A percentile compares a stretch with the other conserved stretches of the same genome.
Conservation (phyloP, 2,797 vertebrate genomes). For the Spea hammondii region DNA sequence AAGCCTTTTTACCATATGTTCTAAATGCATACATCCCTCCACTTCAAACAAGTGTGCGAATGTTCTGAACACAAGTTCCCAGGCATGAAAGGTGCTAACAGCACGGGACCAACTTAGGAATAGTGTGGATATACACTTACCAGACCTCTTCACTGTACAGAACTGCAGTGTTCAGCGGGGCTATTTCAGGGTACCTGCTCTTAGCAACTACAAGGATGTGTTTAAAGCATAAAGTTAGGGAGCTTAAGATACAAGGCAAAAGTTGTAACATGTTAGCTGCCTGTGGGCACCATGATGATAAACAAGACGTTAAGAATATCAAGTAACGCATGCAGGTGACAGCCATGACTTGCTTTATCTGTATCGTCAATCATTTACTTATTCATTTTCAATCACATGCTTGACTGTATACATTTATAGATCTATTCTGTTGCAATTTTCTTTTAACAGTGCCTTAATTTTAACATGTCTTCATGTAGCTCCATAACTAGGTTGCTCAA, state of each 20-base stretch:
- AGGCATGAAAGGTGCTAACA: slow-evolving; percentile 50
- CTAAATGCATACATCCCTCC: slow-evolving; percentile 33
- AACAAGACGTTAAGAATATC: too few species aligned
- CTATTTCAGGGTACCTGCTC: slow-evolving; percentile 49
- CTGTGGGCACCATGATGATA: too few species aligned
- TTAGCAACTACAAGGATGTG: slow-evolving; percentile 39
- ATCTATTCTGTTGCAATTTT: too few species aligned
- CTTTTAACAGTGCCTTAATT: too few species aligned
- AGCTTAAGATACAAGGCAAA: neutral
- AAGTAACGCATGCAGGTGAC: neutral
- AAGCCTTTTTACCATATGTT: slow-evolving; percentile 43
- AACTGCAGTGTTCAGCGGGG: slow-evolving; percentile 22
- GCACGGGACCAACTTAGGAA: slow-evolving; percentile 36
- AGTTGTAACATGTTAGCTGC: neutral
- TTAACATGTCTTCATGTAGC: too few species aligned
- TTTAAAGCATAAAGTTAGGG: neutral
- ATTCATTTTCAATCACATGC: too few species aligned
- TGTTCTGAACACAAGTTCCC: slow-evolving; percentile 33
- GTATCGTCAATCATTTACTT: neutral
- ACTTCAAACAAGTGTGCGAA: slow-evolving; percentile 52
- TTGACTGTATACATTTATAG: too few species aligned
- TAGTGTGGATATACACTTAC: slow-evolving; percentile 41
- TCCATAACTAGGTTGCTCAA: too few species aligned
- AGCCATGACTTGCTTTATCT: neutral
- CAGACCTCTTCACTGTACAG: slow-evolving; percentile 30